phyloP scores from a whole-genome alignment of 2,797 vertebrate genomes.

The Enteromius afrohamiltoni region DNA sequence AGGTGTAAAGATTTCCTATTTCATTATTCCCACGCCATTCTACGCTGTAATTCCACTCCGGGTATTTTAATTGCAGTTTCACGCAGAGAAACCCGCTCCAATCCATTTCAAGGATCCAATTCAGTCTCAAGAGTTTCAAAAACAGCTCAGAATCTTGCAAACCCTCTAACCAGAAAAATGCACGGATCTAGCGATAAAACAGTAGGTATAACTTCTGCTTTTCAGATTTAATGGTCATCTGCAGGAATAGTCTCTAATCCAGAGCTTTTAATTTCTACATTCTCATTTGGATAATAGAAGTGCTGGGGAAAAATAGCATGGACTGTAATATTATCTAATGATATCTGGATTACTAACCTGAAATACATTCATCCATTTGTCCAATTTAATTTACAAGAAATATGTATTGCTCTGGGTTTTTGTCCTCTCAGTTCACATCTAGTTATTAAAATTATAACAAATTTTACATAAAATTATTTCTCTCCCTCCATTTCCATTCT shows the following conservation, averaged over 20 bases:
- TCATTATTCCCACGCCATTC: neutral
- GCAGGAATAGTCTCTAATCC: neutral
- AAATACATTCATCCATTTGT: neutral
- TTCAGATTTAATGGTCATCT: neutral
- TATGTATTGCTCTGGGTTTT: neutral
- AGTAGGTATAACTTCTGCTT: neutral
- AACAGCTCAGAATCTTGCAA: neutral
- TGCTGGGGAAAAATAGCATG: neutral
- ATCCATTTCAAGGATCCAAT: neutral
- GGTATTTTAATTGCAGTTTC: neutral
- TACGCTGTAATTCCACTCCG: neutral
- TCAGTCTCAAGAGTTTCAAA: neutral
- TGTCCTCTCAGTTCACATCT: neutral
- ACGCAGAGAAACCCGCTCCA: neutral
- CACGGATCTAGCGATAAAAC: too few relatives aligned
- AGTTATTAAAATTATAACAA: neutral
- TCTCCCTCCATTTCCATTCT: neutral
- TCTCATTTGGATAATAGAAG: constrained; percentile 6
- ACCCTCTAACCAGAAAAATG: neutral
- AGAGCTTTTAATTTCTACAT: neutral
- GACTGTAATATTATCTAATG: neutral
- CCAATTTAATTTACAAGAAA: neutral
- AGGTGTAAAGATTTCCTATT: neutral
- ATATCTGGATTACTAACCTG: constrained; percentile 4
- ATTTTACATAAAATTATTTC: neutral